These are phyloP conservation scores for Macroramphosus scolopax DNA, from an alignment of 2,797 vertebrate species.

Conservation along the genomic window DNA sequence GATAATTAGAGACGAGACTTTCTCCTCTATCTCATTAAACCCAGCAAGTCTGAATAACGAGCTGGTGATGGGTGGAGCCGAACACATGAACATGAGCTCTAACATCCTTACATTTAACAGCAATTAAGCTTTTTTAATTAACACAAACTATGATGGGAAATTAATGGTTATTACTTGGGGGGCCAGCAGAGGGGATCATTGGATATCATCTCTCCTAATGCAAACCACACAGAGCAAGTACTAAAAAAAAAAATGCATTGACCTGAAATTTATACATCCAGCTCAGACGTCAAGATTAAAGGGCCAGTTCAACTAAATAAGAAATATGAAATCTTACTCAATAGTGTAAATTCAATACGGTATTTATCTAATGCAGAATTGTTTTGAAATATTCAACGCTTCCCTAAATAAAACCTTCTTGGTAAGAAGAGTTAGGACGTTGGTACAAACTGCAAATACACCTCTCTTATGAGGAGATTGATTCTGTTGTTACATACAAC, in stretches of 20 bases:
- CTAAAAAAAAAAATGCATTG: constrained; percentile 5
- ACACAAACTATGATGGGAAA: constrained; percentile 78
- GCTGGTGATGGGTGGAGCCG: constrained; percentile 71
- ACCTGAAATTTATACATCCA: constrained; percentile 15
- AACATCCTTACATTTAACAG: constrained; percentile 80
- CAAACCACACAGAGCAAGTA: constrained; percentile 28
- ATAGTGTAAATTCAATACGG: too few relatives aligned
- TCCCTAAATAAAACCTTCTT: too few relatives aligned
- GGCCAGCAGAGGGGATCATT: constrained; percentile 55
- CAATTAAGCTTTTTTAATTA: constrained; percentile 83
- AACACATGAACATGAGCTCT: constrained; percentile 77
- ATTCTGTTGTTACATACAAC: too few relatives aligned
- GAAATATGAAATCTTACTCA: too few relatives aligned
- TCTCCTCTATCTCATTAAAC: constrained; percentile 75
- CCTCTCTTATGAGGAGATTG: too few relatives aligned
- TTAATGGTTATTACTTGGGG: constrained; percentile 77
- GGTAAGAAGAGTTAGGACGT: too few relatives aligned
- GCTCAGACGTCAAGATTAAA: too few relatives aligned
- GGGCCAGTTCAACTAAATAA: too few relatives aligned
- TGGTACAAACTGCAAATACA: too few relatives aligned
- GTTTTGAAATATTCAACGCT: too few relatives aligned
- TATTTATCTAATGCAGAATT: too few relatives aligned
- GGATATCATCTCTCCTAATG: constrained; percentile 36
- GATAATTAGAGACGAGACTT: constrained; percentile 75
- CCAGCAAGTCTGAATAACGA: constrained; percentile 73